Evolutionary conservation across 1,140 invertebrate genomes (phyloP), one percentile per base, ranked within the genome.

Genomic region (Drosophila kepulauana): DNA sequence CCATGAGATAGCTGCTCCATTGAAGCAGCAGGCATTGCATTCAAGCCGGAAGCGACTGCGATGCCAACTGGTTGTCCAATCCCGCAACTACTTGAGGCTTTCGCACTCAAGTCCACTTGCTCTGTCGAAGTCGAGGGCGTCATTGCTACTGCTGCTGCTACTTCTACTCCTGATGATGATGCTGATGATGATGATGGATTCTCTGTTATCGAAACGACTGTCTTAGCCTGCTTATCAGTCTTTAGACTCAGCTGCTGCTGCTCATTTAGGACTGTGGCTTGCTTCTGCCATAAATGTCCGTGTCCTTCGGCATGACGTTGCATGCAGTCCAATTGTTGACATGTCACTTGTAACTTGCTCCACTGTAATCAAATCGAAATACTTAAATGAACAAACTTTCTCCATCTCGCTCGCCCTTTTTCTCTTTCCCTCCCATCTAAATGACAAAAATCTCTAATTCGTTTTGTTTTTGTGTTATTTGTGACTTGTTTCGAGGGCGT

Each of bases 321-420:
- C 89, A 92, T 92, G 78, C 92, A 92, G 75, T 92, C 91, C 82
- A 92, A 90, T 92, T 92, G 92, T 81, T 92, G 91, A 76, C 91
- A 91, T 81, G 91, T 92, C 75, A 91, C 74, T 89, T 91, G 84
- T 72, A 92, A 87, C 82, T 92, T 92, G 66, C 90, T 92, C 92
- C 92, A 92, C 92, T 92, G 77, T 90, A 88, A 88, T 88, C 75
- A 89, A 88, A 89, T 75, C 54, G 62, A 87, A 65, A 88, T 89
- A 79, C 77, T 61, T 52, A 69, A 69, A 74, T 74, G 25, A 62
- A 62, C 41, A 56, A 20, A 41, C 11, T 13, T 11, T 49, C 15
- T 64, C 11, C 30, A 43, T 57, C 51, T 58, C 30, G 20, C 20
- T 57, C 5, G n/a, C 33, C 57, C n/a, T 72, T n/a, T 20, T 15